phyloP scores from a whole-genome alignment of 1,140 invertebrate genomes.

The Sminthurides bifidus region DNA sequence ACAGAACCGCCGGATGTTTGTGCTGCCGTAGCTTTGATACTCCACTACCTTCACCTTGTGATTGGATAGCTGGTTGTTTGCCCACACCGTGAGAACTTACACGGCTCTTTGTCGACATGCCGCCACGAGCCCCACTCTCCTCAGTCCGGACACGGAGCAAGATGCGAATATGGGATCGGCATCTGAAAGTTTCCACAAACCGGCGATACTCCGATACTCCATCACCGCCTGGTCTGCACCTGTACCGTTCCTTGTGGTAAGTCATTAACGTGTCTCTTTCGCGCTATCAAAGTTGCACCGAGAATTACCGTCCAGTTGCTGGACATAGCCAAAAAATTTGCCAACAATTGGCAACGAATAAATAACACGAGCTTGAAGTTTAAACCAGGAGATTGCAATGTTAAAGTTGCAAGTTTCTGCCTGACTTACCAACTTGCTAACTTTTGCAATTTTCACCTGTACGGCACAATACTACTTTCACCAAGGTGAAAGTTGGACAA shows the following conservation, averaged over 20 bases:
- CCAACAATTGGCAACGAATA: no score
- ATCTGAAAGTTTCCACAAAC: slow-evolving; percentile 12
- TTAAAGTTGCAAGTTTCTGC: no score
- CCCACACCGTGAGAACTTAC: slow-evolving; percentile 36
- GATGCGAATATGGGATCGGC: slow-evolving; percentile 8
- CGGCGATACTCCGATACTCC: slow-evolving; percentile 21
- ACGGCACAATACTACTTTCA: no score
- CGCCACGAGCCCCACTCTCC: slow-evolving; percentile 20
- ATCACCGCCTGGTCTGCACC: slow-evolving; percentile 28
- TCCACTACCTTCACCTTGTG: slow-evolving; percentile 55
- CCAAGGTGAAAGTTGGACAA: no score
- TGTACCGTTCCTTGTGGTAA: slow-evolving; percentile 31
- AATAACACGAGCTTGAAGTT: no score
- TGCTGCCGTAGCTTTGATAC: slow-evolving; percentile 48
- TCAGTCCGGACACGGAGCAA: slow-evolving; percentile 9
- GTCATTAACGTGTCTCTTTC: no score
- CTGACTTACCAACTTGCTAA: no score
- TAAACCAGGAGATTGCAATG: no score
- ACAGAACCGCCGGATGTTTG: slow-evolving; percentile 47
- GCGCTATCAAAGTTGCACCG: no score
- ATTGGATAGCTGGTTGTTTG: slow-evolving; percentile 53
- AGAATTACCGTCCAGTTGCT: no score
- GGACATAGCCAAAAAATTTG: no score
- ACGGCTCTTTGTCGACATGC: slow-evolving; percentile 24
- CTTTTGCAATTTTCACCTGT: no score